Base-by-base conservation (phyloP, 1,140 invertebrate genomes). In the Hormaphis cornu region DNA sequence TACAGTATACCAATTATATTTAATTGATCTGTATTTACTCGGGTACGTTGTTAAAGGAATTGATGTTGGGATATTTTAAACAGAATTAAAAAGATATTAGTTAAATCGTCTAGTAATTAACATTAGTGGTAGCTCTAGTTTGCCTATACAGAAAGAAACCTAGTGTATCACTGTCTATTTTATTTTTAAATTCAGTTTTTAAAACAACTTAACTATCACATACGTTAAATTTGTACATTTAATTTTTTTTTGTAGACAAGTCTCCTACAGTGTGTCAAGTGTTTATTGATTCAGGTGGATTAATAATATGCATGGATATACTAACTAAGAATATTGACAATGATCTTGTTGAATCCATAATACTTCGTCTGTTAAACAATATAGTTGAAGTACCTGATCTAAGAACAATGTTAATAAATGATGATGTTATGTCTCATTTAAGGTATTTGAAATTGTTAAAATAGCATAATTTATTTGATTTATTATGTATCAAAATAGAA, bases 331-430 rank as follows among this genome's bases (percentile, higher is more conserved):
- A 87, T 73, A 79, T 81, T 72, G 81, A 82, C 50, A 82, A 88
- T 75, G 81, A 82, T 70, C 81, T 86, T 42, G 85, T 91, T 5
- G 87, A 90, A 77, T 90, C 89, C 2, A 91, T 91, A 80, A 87
- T 91, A 71, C 78, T 91, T 28, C 89, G 87, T 18, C 78, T 91
- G 3, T 76, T 91, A 72, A 91, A 91, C 76, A 91, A 91, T 75
- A 89, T 91, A 71, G 89, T 89, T 12, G 89, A 91, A 80, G 89
- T 91, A 30, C 24, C 22, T 69, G 28, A 72, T 26, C 52, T 72
- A n/a, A 20, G 71, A 22, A n/a, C 30, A 24, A 61, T 70, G n/a
- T 70, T 61, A 70, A 48, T 71, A 20, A 59, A 12, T 1, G 28
- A 54, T 37, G 69, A 72, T 59, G 42, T 73, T 30, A 52, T 70